Evolutionary conservation across 2,113 vertebrate species (phyloP).

Genomic region (Eublepharis macularius): DNA sequence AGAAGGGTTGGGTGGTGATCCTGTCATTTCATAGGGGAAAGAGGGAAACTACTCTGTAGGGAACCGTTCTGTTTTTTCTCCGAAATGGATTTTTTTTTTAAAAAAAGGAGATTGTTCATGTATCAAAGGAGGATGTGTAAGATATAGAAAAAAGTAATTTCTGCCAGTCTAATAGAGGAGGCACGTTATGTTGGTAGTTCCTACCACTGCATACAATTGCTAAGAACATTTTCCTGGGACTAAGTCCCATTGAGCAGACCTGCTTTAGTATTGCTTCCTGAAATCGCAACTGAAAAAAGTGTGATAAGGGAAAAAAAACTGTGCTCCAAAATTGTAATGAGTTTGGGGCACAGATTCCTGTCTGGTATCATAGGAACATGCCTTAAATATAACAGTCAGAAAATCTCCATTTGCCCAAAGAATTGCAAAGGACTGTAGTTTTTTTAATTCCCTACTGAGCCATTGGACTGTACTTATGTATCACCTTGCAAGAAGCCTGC

Average conservation of each 20-base stretch:
- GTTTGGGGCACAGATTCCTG: not conserved
- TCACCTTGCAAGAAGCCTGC: not conserved
- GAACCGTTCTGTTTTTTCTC: not conserved
- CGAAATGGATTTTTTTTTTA: constrained; percentile 12
- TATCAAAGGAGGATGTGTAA: not conserved
- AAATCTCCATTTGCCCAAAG: not conserved
- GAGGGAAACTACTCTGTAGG: not conserved
- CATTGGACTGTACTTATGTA: not conserved
- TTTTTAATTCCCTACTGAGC: not conserved
- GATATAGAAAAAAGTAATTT: not conserved
- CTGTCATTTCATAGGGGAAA: constrained; percentile 4
- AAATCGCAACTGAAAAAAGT: not conserved
- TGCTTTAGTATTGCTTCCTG: not conserved
- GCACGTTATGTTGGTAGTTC: not conserved
- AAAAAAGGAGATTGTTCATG: rapidly evolving
- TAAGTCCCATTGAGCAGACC: not conserved
- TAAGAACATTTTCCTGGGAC: too few species aligned
- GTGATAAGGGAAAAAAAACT: not conserved
- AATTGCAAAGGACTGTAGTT: not conserved
- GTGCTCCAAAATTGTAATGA: not conserved
- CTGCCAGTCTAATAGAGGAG: not conserved
- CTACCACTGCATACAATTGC: not conserved
- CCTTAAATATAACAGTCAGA: not conserved
- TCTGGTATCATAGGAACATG: not conserved
- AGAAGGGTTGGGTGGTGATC: not conserved